Evolutionary conservation across 1,140 invertebrate genomes (phyloP).

Genomic region (Maniola jurtina): DNA sequence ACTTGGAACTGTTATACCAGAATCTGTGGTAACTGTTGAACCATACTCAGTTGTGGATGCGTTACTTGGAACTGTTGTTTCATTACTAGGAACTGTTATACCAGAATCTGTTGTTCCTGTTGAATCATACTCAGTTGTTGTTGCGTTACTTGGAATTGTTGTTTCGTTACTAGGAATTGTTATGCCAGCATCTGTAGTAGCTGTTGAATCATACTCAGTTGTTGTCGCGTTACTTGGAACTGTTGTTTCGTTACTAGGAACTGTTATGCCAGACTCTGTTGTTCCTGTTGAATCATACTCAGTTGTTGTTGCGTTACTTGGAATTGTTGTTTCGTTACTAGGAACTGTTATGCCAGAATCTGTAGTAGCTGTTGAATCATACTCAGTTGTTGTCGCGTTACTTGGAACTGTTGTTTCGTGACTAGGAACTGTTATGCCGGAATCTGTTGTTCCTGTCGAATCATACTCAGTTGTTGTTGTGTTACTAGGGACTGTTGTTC

Average conservation of each 20-base stretch:
- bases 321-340: not conserved
- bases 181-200: not conserved
- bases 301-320: constrained; percentile 4
- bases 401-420: not conserved
- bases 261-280: not conserved
- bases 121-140: not conserved
- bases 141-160: not conserved
- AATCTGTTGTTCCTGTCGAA: too few species aligned
- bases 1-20: too few species aligned
- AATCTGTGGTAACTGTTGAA: too few species aligned
- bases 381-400: not conserved
- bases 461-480: not conserved
- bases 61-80: not conserved
- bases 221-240: constrained; percentile 1
- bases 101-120: not conserved
- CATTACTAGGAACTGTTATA: not conserved
- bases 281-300: not conserved
- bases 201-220: not conserved
- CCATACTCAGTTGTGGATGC: not conserved
- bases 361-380: not conserved
- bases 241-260: not conserved
- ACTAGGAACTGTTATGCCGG: too few species aligned
- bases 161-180: not conserved
- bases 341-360: not conserved
- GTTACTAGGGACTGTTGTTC: not conserved